Percentiles rank a stretch among this genome's conserved stretches.
Evolutionary conservation across 2,113 vertebrate genomes (phyloP).

Genomic region (Ageneiosus marmoratus): DNA sequence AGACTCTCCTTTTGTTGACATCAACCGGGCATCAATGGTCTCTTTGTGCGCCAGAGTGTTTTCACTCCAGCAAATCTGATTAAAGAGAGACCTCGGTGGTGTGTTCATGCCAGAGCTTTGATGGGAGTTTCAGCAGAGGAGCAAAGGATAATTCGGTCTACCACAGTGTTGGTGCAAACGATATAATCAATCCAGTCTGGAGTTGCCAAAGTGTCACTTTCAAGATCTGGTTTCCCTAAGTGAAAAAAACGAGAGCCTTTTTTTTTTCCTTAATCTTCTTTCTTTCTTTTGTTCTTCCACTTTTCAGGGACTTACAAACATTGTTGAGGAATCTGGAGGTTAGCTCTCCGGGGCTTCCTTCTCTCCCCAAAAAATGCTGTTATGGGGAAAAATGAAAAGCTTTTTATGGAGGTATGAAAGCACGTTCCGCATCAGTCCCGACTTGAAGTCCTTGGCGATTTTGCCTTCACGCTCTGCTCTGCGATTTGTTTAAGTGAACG

Average conservation of each 20-base stretch:
- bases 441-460: slow-evolving; percentile 30
- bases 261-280: slow-evolving; percentile 1
- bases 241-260: slow-evolving; percentile 1
- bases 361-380: slow-evolving; percentile 15
- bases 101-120: slow-evolving; percentile 58
- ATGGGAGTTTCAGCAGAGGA: slow-evolving; percentile 47
- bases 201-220: slow-evolving; percentile 50
- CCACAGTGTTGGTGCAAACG: slow-evolving; percentile 46
- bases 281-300: background rate
- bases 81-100: slow-evolving; percentile 54
- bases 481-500: slow-evolving; percentile 40
- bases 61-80: slow-evolving; percentile 63
- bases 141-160: slow-evolving; percentile 54
- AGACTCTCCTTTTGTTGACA: slow-evolving; percentile 59
- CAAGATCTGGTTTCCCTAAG: slow-evolving; percentile 50
- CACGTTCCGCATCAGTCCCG: slow-evolving; percentile 24
- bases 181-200: slow-evolving; percentile 49
- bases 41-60: slow-evolving; percentile 58
- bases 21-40: slow-evolving; percentile 51
- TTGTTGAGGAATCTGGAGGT: slow-evolving; percentile 24
- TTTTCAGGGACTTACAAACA: slow-evolving; percentile 8
- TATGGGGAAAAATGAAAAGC: slow-evolving; percentile 21
- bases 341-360: background rate
- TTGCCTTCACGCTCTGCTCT: slow-evolving; percentile 43
- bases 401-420: slow-evolving; percentile 27